Evolutionary conservation across 2,888 invertebrate species (phyloP), one percentile per base, ranked within the genome.

Genomic region (Syrphus vitripennis): DNA sequence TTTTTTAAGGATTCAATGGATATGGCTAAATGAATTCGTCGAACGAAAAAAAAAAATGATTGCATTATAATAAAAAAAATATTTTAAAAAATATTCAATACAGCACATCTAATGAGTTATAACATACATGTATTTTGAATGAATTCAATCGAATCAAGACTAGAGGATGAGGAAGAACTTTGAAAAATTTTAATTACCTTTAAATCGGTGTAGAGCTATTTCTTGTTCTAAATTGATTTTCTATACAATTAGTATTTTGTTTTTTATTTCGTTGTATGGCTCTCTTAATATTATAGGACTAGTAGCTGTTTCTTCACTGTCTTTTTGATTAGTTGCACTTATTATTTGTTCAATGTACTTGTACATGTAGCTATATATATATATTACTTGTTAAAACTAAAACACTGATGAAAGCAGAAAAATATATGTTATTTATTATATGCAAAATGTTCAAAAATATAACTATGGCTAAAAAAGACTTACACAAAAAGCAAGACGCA

Each of bases 271-370:
- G 34, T 63, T 63, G 55, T 45, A 19, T 40, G 12, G 34, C 14
- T 55, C 10, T 67, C 42, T 59, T 10, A 57, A 21, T 24, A 55
- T 57, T 10, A 50, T 50, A n/a, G 50, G 50, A 72, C 77, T 67
- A 61, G 57, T 74, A 12, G 63, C 29, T 57, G 48, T 70, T 53
- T 21, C 75, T 65, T 37, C n/a, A 59, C 21, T 59, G 19, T 59
- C 14, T 76, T 65, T 48, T 76, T 80, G 31, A 70, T 83, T 80
- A 80, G 75, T 59, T 75, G 63, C 74, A 70, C 79, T 83, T 70
- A 19, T 40, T 29, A 40, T 55, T 21, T 26, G 5, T 24, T 24
- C 6, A 50, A 31, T 45, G 10, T 50, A n/a, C n/a, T n/a, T n/a
- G 40, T 48, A 34, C n/a, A n/a, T n/a, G n/a, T n/a, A n/a, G n/a